Percentiles rank a stretch among this genome's conserved stretches.
phyloP scores from a whole-genome alignment of 30 jellyfish, hydroid and myxozoan species.

The Aurelia sp. region DNA sequence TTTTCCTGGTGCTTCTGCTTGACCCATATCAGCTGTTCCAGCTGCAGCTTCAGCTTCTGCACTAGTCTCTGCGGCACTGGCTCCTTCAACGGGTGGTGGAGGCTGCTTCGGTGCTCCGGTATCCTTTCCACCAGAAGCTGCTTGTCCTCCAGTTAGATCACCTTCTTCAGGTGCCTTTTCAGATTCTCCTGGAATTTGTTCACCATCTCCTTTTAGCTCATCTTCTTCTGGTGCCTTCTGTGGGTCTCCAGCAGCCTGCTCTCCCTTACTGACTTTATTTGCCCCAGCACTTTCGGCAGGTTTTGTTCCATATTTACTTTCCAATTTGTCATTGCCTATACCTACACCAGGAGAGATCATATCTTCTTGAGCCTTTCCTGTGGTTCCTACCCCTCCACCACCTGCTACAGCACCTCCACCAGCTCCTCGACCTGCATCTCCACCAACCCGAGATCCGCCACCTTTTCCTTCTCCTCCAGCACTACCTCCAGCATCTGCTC shows the following conservation, averaged over 20 bases:
- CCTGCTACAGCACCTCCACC: conserved; percentile 10
- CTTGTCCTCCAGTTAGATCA: conserved; percentile 5
- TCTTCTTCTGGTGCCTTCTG: conserved; percentile 20
- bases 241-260: neutral
- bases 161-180: conserved; percentile 51
- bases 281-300: neutral
- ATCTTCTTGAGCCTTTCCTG: conserved; percentile 6
- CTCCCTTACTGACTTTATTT: neutral
- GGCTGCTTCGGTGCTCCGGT: conserved; percentile 39
- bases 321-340: conserved; percentile 42
- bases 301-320: conserved; percentile 12
- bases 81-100: conserved; percentile 9
- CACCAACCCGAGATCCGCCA: no score
- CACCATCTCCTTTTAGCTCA: neutral
- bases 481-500: conserved; percentile 3
- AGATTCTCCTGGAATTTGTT: neutral
- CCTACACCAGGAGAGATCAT: conserved; percentile 54
- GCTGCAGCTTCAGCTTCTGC: conserved; percentile 7
- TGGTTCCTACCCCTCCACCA: conserved; percentile 6
- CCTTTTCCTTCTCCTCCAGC: conserved; percentile 14
- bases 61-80: neutral
- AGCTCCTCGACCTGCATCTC: neutral
- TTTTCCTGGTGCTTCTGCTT: conserved; percentile 31
- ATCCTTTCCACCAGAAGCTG: neutral
- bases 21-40: neutral